Evolutionary conservation across 2,888 invertebrate genomes (phyloP), one percentile per base, ranked within the genome.

Genomic region (Bursaphelenchus okinawaensis): DNA sequence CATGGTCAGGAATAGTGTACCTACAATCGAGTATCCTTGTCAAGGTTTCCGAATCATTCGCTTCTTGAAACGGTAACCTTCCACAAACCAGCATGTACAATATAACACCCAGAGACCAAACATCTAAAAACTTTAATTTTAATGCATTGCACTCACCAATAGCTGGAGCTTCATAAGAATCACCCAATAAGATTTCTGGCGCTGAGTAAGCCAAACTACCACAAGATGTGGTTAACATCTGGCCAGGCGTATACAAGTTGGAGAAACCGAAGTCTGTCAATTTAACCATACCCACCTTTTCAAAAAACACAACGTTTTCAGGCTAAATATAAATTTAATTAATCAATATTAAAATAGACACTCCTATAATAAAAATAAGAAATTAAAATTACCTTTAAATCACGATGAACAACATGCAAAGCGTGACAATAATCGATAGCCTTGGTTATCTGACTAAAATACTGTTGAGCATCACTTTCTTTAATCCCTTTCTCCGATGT

Each of bases 11-110:
- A 81, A 94, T 90, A 66, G 89, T 89, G 84, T 94, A 98, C 87
- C 93, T 93, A 86, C 96, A 96, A 85, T 98, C 96, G 91, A 98
- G 93, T 74, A 98, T 98, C 92, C 93, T 95, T 28, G 94, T 96
- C 63, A 99, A 86, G 0, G 98, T 99, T 87, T 98, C 98, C 80
- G 93, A 94, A 85, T 99, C 98, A 85, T 96, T 98, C 28, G 95
- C 94, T 86, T 96, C 96, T 86, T 95, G 94, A 84, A 98, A 98
- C 7, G 98, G 98, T 31, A 95, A 90, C 83, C 91, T 90, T 7
- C 98, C 98, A 84, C 92, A 93, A 6, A 96, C 95, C 81, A 98
- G 87, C 95, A 98, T 98, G 85, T 91, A 99, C 54, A 98, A 87
- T 82, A 98, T 95, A 19, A 98, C 98, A 65, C 98, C 98, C 65